Percentiles rank a stretch among this genome's conserved stretches.
Conservation (phyloP, 1,140 invertebrate genomes). For the Drosophila ficusphila region DNA sequence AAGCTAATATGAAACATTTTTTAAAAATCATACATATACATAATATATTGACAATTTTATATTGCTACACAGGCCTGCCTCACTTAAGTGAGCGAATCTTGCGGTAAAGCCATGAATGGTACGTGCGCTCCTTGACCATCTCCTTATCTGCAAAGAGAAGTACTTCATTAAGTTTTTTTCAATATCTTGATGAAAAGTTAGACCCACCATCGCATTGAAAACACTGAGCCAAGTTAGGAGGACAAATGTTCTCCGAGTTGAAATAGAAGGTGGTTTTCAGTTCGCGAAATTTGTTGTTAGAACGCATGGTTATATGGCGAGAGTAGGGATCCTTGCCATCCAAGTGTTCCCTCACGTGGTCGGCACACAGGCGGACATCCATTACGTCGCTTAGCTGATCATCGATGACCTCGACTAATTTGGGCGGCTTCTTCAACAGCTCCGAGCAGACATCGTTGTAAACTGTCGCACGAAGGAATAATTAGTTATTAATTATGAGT, state of each 20-base stretch:
- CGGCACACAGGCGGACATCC: constrained; percentile 65
- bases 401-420: constrained; percentile 57
- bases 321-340: constrained; percentile 74
- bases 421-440: constrained; percentile 54
- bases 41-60: neutral
- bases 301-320: constrained; percentile 70
- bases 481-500: no score
- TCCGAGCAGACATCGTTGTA: constrained; percentile 70
- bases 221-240: constrained; percentile 59
- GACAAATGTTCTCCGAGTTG: constrained; percentile 77
- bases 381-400: constrained; percentile 67
- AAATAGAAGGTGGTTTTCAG: constrained; percentile 73
- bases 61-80: neutral
- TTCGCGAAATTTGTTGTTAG: constrained; percentile 68
- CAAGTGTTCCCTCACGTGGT: constrained; percentile 67
- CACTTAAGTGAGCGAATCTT: constrained; percentile 67
- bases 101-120: constrained; percentile 74
- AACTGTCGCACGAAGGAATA: constrained; percentile 46
- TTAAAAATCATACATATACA: no score
- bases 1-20: no score
- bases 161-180: neutral
- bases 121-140: constrained; percentile 62
- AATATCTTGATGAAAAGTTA: neutral
- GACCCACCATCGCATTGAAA: constrained; percentile 68
- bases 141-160: constrained; percentile 65